Percentiles rank a stretch among this genome's conserved stretches.
Evolutionary conservation across 1,140 invertebrate species (phyloP).

Genomic region (Tyrophagus putrescentiae): DNA sequence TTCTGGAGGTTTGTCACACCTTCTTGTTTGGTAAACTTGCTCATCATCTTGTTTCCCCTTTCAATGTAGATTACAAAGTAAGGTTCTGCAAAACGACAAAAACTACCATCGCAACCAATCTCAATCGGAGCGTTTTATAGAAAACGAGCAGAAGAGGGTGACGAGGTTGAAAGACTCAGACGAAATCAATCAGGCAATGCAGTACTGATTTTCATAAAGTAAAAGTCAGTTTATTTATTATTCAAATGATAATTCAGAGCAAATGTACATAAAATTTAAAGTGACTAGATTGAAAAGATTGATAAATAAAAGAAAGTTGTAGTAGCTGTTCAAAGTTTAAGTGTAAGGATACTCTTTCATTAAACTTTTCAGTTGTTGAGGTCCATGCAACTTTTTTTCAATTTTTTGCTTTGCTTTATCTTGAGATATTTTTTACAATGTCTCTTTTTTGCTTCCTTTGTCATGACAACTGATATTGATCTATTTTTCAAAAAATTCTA

Average conservation of each 20-base stretch:
- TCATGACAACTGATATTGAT: no score
- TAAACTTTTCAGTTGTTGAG: no score
- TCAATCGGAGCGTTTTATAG: no score
- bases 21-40: not conserved
- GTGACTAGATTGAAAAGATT: not conserved
- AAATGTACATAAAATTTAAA: constrained; percentile 4
- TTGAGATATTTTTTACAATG: no score
- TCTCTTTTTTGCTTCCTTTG: no score
- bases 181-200: not conserved
- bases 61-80: not conserved
- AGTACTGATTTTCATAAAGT: not conserved
- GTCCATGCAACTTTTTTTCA: no score
- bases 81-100: not conserved
- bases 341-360: not conserved
- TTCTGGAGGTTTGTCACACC: not conserved
- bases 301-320: not conserved
- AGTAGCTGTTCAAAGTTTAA: not conserved
- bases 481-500: no score
- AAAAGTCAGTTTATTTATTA: not conserved
- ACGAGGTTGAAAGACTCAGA: not conserved
- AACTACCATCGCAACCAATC: not conserved
- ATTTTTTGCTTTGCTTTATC: no score
- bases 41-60: no score
- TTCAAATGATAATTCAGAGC: not conserved
- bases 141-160: not conserved